These are phyloP conservation scores for Parambassis ranga DNA, from an alignment of 2,797 vertebrate species.

Conservation along the genomic window DNA sequence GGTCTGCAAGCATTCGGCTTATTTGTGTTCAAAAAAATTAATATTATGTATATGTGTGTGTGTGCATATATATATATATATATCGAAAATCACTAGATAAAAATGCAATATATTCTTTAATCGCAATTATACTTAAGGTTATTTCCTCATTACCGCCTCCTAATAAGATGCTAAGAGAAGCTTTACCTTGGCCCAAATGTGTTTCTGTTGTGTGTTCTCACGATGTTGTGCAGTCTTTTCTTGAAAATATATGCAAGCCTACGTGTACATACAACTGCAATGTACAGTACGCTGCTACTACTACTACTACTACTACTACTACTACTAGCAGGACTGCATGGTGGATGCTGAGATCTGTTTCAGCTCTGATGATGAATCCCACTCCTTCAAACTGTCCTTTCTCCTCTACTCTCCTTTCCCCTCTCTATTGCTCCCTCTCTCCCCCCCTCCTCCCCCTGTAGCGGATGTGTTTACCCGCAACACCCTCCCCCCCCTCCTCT, in stretches of 20 bases:
- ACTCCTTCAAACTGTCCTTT: conserved; percentile 52
- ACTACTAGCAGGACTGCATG: conserved; percentile 26
- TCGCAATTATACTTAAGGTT: no score
- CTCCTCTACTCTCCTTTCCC: conserved; percentile 48
- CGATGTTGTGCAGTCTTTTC: conserved; percentile 1
- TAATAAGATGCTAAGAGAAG: conserved; percentile 30
- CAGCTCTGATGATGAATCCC: conserved; percentile 55
- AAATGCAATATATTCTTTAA: no score
- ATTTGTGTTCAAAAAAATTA: no score
- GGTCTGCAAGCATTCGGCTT: no score
- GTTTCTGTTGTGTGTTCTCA: neutral
- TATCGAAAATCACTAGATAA: no score
- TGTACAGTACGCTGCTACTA: conserved; percentile 20
- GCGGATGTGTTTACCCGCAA: conserved; percentile 79
- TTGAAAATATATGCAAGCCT: neutral
- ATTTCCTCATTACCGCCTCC: conserved; percentile 9
- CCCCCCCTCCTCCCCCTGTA: conserved; percentile 61
- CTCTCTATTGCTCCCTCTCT: conserved; percentile 40
- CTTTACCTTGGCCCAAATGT: conserved; percentile 24
- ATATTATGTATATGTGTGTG: no score
- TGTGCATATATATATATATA: no score
- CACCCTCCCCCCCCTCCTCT: conserved; percentile 58
- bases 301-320: conserved; percentile 26
- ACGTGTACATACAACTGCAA: conserved; percentile 1
- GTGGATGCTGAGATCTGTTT: conserved; percentile 57